phyloP scores from a whole-genome alignment of 2,113 vertebrate genomes.

The Sylvia atricapilla region DNA sequence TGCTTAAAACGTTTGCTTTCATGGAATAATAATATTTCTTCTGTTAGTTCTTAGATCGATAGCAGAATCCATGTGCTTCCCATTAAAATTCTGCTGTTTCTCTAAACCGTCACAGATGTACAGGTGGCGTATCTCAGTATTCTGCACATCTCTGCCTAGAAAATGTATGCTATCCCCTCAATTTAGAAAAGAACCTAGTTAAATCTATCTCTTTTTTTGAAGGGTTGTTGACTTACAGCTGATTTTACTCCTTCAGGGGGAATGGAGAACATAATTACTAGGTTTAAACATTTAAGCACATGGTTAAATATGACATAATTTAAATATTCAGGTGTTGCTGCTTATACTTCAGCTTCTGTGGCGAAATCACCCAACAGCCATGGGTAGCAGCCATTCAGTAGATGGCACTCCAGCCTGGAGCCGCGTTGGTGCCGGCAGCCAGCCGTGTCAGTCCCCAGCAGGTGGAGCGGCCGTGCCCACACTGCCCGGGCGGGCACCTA shows the following conservation, averaged over 20 bases:
- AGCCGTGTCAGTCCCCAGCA: not conserved
- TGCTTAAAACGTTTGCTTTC: not conserved
- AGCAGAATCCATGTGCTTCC: not conserved
- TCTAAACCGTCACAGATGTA: not conserved
- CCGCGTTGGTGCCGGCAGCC: rapidly evolving
- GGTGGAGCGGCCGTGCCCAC: not conserved
- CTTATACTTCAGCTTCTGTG: not conserved
- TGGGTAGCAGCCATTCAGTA: not conserved
- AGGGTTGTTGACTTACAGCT: not conserved
- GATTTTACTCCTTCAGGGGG: not conserved
- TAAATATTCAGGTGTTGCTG: not conserved
- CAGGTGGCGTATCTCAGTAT: not conserved
- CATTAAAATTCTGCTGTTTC: not conserved
- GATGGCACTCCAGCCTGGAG: not conserved
- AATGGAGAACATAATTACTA: not conserved
- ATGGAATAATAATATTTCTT: not conserved
- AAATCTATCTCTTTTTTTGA: not conserved
- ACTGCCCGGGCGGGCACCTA: rapidly evolving
- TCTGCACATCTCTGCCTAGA: not conserved
- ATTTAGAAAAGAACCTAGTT: not conserved
- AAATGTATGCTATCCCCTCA: not conserved
- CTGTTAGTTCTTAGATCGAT: not conserved
- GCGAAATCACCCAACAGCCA: not conserved
- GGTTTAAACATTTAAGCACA: not conserved
- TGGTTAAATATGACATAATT: not conserved